Evolutionary conservation across 2,888 invertebrate species (phyloP), one percentile per base, ranked within the genome.

Genomic region (Alsophila aescularia): DNA sequence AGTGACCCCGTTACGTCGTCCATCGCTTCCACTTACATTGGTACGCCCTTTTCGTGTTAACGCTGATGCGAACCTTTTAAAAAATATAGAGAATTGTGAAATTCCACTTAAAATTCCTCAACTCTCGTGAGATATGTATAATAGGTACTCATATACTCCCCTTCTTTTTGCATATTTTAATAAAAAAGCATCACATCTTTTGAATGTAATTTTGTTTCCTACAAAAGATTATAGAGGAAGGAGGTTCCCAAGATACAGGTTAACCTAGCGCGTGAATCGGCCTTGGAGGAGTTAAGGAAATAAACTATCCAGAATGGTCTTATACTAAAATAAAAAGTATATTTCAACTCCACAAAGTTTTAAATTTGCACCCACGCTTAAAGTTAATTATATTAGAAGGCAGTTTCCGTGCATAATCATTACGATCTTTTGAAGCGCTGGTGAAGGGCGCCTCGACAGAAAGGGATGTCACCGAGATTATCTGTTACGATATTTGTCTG

Each of bases 1-100:
- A 70, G 61, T 85, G 87, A 85, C 87, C 86, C 75, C 81, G 76
- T 80, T 88, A 67, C 72, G 75, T 73, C 72, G 67, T 55, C 69
- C 62, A 64, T 74, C 69, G 68, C 66, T 59, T 67, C 55, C 67
- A 61, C 66, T 66, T 69, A 64, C 67, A 54, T 62, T 39, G 44
- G 9, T 42, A 68, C 70, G 64, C 68, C 66, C 66, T 53, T 68
- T 55, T 49, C 63, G 48, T 68, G 69, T 70, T 63, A 51, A 67
- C 52, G 42, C 49, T 56, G 60, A 60, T 60, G 47, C 21, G 0
- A 31, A 36, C 31, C 29, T 49, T 49, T 37, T 18, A 43, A 55
- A 57, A 41, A 31, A 49, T 18, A 12, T 4, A 16, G 27, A 8
- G 10, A 36, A 10, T 6, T 3, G 29, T 4, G 29, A 29, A 29